Evolutionary conservation across 2,797 vertebrate genomes (phyloP).

Genomic region (Fringilla coelebs): DNA sequence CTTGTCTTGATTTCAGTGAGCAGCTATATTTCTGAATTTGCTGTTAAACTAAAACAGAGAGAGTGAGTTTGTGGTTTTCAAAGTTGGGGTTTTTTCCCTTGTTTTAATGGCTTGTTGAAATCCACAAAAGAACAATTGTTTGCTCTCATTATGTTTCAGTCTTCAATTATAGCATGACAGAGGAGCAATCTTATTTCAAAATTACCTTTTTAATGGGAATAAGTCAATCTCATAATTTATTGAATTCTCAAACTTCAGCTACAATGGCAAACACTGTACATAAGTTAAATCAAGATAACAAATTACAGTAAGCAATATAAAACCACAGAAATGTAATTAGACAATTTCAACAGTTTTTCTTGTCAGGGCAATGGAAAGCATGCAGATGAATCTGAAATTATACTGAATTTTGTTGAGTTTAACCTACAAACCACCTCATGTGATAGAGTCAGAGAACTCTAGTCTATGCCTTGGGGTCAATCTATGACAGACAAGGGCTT

Average conservation of each 20-base stretch:
- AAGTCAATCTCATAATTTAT: conserved; percentile 55
- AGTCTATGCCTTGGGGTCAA: not conserved
- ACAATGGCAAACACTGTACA: not conserved
- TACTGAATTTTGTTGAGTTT: not conserved
- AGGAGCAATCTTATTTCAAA: conserved; percentile 15
- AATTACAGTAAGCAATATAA: not conserved
- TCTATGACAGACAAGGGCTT: not conserved
- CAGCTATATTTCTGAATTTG: not conserved
- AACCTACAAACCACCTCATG: not conserved
- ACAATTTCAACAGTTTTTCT: not conserved
- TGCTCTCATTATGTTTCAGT: not conserved
- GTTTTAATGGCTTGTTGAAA: not conserved
- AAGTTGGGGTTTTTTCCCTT: not conserved
- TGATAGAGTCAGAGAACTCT: not conserved
- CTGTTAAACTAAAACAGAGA: not conserved
- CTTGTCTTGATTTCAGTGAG: not conserved
- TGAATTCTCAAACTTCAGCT: conserved; percentile 26
- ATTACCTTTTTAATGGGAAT: conserved; percentile 48
- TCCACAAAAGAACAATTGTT: not conserved
- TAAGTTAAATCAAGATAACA: not conserved
- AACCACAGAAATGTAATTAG: not conserved
- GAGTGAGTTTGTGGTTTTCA: not conserved
- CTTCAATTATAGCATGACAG: not conserved
- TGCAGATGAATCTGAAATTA: not conserved
- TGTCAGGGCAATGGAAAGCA: not conserved